Conservation (phyloP, 2,797 vertebrate species). For the Xerus rutilus region DNA sequence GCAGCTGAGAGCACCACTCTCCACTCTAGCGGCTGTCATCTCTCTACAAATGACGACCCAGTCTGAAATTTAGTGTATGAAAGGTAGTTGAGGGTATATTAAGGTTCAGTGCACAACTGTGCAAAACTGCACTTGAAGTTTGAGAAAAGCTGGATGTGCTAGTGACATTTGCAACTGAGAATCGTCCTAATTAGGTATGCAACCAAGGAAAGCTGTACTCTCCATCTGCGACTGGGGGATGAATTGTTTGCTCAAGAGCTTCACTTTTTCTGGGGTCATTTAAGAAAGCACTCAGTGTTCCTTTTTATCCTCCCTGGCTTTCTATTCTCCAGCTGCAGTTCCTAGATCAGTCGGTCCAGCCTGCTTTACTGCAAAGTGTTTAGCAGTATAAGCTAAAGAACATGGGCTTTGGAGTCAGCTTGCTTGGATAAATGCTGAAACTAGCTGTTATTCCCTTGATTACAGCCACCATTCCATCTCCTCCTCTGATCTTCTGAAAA, state of each 20-base stretch:
- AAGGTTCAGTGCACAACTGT: background rate
- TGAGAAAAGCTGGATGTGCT: background rate
- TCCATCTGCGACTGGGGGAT: background rate
- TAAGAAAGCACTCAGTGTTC: background rate
- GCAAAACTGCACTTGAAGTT: background rate
- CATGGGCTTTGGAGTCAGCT: background rate
- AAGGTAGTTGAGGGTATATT: background rate
- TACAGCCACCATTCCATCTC: background rate
- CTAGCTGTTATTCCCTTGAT: background rate
- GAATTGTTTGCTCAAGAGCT: conserved; percentile 7
- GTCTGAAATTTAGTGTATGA: background rate
- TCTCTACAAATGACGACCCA: background rate
- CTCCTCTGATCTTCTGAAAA: conserved; percentile 40
- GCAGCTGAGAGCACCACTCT: background rate
- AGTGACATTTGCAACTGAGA: background rate
- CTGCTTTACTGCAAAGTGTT: background rate
- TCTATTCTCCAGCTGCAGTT: background rate
- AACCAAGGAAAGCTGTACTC: background rate
- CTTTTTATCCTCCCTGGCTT: background rate
- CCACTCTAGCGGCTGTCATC: background rate
- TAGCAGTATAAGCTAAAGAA: background rate
- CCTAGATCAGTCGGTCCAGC: background rate
- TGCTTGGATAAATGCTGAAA: background rate
- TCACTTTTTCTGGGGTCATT: background rate
- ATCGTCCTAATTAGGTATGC: background rate